phyloP scores from a whole-genome alignment of 2,113 vertebrate species.

The Psettodes erumei region DNA sequence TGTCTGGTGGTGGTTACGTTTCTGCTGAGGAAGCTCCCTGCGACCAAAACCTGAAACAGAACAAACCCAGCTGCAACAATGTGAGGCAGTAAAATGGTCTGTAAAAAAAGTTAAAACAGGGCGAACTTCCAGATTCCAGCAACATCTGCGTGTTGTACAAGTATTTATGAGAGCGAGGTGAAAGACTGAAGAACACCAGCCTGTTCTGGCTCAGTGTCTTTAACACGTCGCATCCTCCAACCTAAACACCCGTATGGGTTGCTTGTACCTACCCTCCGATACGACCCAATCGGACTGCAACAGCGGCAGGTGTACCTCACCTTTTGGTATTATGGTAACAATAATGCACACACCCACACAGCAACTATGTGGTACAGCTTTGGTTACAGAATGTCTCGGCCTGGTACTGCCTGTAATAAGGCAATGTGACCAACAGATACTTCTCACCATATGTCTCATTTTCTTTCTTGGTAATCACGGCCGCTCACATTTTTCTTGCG shows the following conservation, averaged over 20 bases:
- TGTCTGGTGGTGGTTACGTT: neutral
- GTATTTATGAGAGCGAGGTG: slow-evolving; percentile 28
- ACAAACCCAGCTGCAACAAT: slow-evolving; percentile 40
- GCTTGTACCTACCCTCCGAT: no score
- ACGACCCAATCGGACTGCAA: no score
- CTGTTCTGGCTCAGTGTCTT: slow-evolving; percentile 1
- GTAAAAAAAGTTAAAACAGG: slow-evolving; percentile 45
- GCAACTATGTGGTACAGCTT: neutral
- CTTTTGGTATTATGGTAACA: neutral
- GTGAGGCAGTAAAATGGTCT: slow-evolving; percentile 25
- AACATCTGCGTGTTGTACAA: slow-evolving; percentile 14
- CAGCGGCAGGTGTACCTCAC: neutral
- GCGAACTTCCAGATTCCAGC: slow-evolving; percentile 28
- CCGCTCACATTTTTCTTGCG: neutral
- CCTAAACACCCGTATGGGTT: no score
- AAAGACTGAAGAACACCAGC: slow-evolving; percentile 7
- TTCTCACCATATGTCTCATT: neutral
- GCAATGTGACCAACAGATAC: no score
- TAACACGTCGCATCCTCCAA: neutral
- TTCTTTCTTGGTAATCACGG: neutral
- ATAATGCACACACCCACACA: neutral
- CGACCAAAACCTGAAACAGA: slow-evolving; percentile 8
- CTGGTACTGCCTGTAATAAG: no score
- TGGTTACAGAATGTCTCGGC: no score
- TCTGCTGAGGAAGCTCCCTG: slow-evolving; percentile 18